Evolutionary conservation across 2,797 vertebrate species (phyloP).

Genomic region (Morus bassanus): DNA sequence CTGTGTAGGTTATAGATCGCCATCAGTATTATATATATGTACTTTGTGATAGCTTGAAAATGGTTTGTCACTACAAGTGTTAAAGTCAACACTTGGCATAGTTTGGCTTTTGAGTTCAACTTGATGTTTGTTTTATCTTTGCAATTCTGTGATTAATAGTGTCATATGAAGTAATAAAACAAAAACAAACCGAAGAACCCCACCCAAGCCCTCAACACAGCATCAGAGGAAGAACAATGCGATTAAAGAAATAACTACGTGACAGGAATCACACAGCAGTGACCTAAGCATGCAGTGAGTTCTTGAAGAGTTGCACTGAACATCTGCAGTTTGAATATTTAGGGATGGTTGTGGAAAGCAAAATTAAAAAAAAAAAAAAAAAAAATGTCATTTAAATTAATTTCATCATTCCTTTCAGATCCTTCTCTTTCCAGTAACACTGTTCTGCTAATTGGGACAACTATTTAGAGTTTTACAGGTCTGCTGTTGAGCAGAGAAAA

Average conservation of each 20-base stretch:
- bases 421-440: background rate
- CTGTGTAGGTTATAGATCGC: background rate
- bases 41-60: background rate
- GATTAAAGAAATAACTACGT: accelerated
- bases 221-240: background rate
- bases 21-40: background rate
- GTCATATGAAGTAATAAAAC: background rate
- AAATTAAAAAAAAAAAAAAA: background rate
- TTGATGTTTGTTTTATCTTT: background rate
- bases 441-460: background rate
- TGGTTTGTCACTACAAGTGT: background rate
- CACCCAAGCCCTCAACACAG: background rate
- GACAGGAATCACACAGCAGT: background rate
- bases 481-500: background rate
- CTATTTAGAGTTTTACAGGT: background rate
- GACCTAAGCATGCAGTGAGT: background rate
- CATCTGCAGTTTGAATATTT: background rate
- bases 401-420: background rate
- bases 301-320: background rate
- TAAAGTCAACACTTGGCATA: background rate
- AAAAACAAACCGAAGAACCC: background rate
- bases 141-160: background rate
- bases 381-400: background rate
- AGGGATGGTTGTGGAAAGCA: background rate
- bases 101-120: background rate